Conservation (phyloP, 37 sponge, comb jelly and placozoan genomes). For the Beroe ovata region DNA sequence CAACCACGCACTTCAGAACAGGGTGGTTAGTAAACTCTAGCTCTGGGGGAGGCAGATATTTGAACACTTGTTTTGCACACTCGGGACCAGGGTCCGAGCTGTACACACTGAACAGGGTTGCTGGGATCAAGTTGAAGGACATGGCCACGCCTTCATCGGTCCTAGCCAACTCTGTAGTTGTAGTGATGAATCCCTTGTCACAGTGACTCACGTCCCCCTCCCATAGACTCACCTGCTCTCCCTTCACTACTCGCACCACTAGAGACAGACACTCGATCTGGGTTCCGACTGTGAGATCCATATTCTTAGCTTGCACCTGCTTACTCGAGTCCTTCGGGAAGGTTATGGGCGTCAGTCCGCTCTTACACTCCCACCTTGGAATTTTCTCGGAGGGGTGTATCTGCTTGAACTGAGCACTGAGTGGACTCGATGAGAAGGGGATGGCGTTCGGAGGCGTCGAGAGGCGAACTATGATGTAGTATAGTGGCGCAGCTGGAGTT, state of each 20-base stretch:
- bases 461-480: slow-evolving; percentile 39
- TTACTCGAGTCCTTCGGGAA: neutral
- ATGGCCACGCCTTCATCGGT: neutral
- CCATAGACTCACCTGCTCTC: slow-evolving; percentile 32
- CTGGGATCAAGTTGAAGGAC: neutral
- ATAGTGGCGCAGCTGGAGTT: neutral
- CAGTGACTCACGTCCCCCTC: slow-evolving; percentile 17
- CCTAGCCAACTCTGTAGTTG: neutral
- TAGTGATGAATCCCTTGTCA: neutral
- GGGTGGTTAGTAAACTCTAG: neutral
- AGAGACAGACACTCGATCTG: slow-evolving; percentile 24
- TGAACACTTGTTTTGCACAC: neutral
- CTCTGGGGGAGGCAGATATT: neutral
- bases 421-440: neutral
- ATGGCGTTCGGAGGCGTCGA: neutral
- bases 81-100: neutral
- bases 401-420: slow-evolving; percentile 41
- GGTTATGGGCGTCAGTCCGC: slow-evolving; percentile 16
- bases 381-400: neutral
- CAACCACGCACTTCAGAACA: neutral
- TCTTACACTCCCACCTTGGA: slow-evolving; percentile 21
- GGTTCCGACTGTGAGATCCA: slow-evolving; percentile 5
- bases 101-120: slow-evolving; percentile 14
- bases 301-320: neutral
- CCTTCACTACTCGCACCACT: neutral